Conservation (phyloP, 2,113 vertebrate genomes). For the Motacilla tschutschensis region DNA sequence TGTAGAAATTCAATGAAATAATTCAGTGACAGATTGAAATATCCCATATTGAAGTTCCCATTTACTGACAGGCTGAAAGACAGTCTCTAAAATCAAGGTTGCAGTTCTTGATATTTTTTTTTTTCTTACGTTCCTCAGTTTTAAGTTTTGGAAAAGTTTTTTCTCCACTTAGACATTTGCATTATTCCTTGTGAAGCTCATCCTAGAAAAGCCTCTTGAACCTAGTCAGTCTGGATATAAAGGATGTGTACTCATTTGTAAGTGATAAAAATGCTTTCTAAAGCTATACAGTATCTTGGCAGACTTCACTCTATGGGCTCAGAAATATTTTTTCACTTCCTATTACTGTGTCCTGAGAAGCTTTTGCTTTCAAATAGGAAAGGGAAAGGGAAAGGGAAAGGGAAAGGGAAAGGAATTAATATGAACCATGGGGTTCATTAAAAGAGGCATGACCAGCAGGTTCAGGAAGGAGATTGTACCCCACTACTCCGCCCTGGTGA, state of each 20-base stretch:
- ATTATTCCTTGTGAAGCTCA: neutral
- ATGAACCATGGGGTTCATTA: neutral
- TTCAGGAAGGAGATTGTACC: neutral
- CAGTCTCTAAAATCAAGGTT: neutral
- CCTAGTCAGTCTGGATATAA: neutral
- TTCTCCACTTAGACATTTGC: neutral
- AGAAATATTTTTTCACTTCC: neutral
- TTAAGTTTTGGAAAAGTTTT: neutral
- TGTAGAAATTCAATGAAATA: neutral
- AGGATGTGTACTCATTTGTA: neutral
- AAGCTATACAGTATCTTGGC: neutral
- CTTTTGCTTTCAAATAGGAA: neutral
- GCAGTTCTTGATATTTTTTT: neutral
- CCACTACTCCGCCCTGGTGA: accelerated
- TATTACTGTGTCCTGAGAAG: neutral
- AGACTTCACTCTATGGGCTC: neutral
- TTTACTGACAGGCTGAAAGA: neutral
- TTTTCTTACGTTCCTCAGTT: neutral
- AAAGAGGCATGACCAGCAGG: neutral
- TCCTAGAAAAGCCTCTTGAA: neutral
- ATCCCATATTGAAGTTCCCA: neutral
- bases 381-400: neutral
- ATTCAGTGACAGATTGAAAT: neutral
- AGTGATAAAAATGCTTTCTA: neutral
- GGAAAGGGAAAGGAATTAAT: no score